phyloP scores from a whole-genome alignment of 2,113 vertebrate species.

The Ramphastos sulfuratus region DNA sequence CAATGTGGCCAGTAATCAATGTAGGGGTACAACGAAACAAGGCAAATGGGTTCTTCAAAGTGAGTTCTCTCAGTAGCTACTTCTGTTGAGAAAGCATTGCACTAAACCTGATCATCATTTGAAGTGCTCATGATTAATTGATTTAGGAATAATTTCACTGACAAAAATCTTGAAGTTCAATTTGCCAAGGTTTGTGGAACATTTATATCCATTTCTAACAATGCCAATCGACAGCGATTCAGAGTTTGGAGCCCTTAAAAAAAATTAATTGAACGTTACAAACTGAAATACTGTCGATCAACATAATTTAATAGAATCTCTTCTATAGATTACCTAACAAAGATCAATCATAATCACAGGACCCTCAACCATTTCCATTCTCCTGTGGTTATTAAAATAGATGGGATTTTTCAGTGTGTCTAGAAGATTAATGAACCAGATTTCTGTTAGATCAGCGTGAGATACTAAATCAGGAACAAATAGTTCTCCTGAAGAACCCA shows the following conservation, averaged over 20 bases:
- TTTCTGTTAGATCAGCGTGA: background rate
- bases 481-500: background rate
- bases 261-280: slow-evolving; percentile 53
- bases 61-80: background rate
- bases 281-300: slow-evolving; percentile 57
- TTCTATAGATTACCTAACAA: slow-evolving; percentile 55
- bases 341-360: slow-evolving; percentile 64
- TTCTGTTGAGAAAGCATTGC: slow-evolving; percentile 13
- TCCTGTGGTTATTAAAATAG: slow-evolving; percentile 50
- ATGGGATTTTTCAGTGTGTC: slow-evolving; percentile 38
- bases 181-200: slow-evolving; percentile 6
- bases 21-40: background rate
- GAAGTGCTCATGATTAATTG: slow-evolving; percentile 54
- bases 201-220: slow-evolving; percentile 56
- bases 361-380: slow-evolving; percentile 27
- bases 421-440: slow-evolving; percentile 53
- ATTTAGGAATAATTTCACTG: slow-evolving; percentile 52
- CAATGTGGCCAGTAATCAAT: background rate
- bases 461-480: background rate
- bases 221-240: slow-evolving; percentile 43
- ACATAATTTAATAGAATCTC: slow-evolving; percentile 60
- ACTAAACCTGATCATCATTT: slow-evolving; percentile 44
- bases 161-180: slow-evolving; percentile 34
- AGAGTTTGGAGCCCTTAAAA: slow-evolving; percentile 30
- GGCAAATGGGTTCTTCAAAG: background rate